Conservation (phyloP, 2,888 invertebrate genomes). For the Amiota communis region DNA sequence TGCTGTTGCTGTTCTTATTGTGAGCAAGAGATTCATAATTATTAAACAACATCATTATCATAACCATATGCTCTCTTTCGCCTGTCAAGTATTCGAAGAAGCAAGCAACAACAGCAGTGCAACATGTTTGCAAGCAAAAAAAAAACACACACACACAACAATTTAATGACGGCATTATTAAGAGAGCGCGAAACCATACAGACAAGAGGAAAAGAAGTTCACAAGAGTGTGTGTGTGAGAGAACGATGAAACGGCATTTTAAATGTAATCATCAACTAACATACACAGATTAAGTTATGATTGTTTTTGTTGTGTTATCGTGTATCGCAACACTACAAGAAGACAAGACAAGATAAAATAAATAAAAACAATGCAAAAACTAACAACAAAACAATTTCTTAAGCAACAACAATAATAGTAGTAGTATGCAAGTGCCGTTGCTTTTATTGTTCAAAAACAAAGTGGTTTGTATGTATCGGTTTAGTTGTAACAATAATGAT, state of each 20-base stretch:
- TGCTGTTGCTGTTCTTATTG: conserved; percentile 27
- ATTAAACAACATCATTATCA: too few relatives aligned
- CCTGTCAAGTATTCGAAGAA: too few relatives aligned
- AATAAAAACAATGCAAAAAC: background rate
- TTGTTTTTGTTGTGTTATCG: conserved; percentile 38
- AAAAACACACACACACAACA: too few relatives aligned
- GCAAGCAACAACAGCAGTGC: background rate
- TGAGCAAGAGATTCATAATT: too few relatives aligned
- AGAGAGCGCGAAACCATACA: background rate
- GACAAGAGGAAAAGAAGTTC: too few relatives aligned
- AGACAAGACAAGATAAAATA: background rate
- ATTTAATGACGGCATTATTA: conserved; percentile 11
- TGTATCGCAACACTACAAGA: background rate
- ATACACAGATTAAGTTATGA: conserved; percentile 31
- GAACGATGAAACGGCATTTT: background rate
- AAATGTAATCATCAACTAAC: background rate
- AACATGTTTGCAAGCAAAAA: conserved; percentile 13
- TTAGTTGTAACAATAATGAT: too few relatives aligned
- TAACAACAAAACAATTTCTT: too few relatives aligned
- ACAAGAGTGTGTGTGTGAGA: background rate
- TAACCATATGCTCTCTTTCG: too few relatives aligned
- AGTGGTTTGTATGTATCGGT: too few relatives aligned
- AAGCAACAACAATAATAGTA: too few relatives aligned
- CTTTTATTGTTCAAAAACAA: too few relatives aligned
- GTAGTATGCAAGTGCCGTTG: too few relatives aligned